Evolutionary conservation across 2,797 vertebrate genomes (phyloP).

Genomic region (Ctenopoma multispine): DNA sequence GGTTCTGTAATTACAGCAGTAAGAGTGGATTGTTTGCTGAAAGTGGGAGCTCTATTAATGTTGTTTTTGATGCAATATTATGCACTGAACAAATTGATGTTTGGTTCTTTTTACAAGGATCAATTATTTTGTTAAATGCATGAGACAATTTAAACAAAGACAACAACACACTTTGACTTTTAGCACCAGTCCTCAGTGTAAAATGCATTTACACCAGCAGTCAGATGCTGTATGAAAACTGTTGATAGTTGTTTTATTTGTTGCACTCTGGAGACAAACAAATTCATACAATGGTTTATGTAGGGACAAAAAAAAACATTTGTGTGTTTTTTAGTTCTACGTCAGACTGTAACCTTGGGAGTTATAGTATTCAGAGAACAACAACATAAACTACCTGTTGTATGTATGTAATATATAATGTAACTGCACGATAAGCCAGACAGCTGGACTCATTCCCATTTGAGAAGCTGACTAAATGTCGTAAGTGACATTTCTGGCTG

Average conservation of each 20-base stretch:
- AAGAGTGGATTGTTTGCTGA: background rate
- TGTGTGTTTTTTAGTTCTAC: conserved; percentile 21
- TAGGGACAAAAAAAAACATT: background rate
- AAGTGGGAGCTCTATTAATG: background rate
- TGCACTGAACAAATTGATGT: conserved; percentile 11
- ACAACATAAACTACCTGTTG: conserved; percentile 6
- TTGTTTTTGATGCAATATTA: background rate
- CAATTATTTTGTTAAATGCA: conserved; percentile 42
- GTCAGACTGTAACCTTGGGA: background rate
- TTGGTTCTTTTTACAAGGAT: conserved; percentile 14
- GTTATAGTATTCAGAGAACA: background rate
- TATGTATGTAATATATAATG: conserved; percentile 18
- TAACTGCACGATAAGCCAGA: background rate
- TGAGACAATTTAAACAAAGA: conserved; percentile 31
- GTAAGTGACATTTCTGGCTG: background rate
- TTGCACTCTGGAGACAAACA: background rate
- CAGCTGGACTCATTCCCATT: background rate
- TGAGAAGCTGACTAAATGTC: conserved; percentile 10
- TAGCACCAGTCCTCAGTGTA: background rate
- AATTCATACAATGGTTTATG: background rate
- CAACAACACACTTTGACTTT: background rate
- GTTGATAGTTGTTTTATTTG: conserved; percentile 30
- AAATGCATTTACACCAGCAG: conserved; percentile 3
- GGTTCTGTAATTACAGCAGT: background rate
- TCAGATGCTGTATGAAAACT: conserved; percentile 24